A percentile compares a stretch with the other conserved stretches of the same genome.
phyloP scores from a whole-genome alignment of 1,140 invertebrate species.

The Temnothorax longispinosus region DNA sequence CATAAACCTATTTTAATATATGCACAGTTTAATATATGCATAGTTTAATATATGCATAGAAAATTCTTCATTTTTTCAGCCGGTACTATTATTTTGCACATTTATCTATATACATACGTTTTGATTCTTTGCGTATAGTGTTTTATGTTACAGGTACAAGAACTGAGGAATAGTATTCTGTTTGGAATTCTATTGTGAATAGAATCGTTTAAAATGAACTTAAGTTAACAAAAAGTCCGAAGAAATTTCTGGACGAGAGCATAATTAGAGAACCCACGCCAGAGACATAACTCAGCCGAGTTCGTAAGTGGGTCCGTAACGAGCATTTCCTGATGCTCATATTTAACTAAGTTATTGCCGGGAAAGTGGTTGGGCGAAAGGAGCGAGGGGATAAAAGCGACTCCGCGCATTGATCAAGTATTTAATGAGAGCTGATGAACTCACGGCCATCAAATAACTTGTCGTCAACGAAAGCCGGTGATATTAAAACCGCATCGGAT shows the following conservation, averaged over 20 bases:
- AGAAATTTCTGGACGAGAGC: background rate
- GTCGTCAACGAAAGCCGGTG: background rate
- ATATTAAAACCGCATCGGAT: conserved; percentile 20
- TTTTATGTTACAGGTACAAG: background rate
- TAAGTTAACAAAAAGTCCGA: background rate
- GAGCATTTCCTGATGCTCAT: background rate
- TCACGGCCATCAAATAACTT: background rate
- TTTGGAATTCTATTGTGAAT: background rate
- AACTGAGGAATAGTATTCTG: background rate
- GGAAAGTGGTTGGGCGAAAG: background rate
- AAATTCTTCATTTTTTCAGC: too few species aligned
- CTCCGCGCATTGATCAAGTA: background rate
- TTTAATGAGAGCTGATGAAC: conserved; percentile 15
- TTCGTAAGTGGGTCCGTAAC: background rate
- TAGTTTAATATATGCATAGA: too few species aligned
- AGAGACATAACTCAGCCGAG: background rate
- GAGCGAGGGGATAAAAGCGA: background rate
- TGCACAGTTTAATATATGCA: too few species aligned
- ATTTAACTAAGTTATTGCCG: conserved; percentile 27
- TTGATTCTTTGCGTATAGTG: background rate
- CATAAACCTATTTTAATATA: too few species aligned
- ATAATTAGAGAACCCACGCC: background rate
- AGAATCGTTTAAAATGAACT: background rate
- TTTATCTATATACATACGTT: background rate
- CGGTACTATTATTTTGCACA: too few species aligned